Conservation (phyloP, 64 coral and sea anemone species). For the Montipora sp. region DNA sequence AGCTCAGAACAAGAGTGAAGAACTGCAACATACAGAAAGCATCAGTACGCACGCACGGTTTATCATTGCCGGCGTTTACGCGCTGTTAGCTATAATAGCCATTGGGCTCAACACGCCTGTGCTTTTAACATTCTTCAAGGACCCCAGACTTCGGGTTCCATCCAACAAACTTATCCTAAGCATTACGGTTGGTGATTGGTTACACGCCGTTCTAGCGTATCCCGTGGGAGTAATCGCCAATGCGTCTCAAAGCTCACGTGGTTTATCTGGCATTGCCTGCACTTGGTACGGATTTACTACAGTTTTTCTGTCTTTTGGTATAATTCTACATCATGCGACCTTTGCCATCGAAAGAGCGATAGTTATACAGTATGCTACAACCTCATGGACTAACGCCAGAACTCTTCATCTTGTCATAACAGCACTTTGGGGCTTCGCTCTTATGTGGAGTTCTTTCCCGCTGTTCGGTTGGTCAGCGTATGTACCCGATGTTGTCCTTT, state of each 20-base stretch:
- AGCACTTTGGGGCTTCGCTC: slow-evolving; percentile 2
- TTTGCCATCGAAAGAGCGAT: slow-evolving; percentile 32
- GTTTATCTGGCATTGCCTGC: not conserved
- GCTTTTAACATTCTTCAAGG: not conserved
- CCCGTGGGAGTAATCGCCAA: slow-evolving; percentile 10
- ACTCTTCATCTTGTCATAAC: not conserved
- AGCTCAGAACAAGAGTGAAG: slow-evolving; percentile 9
- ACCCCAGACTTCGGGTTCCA: not conserved
- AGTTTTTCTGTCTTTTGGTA: slow-evolving; percentile 2
- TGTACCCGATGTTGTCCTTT: not conserved
- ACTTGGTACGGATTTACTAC: slow-evolving; percentile 29
- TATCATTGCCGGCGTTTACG: slow-evolving; percentile 13
- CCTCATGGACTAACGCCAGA: not conserved
- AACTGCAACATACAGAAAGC: not conserved
- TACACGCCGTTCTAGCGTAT: slow-evolving; percentile 15
- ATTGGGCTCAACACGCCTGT: slow-evolving; percentile 23
- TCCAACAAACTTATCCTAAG: slow-evolving; percentile 24
- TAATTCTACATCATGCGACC: slow-evolving; percentile 19
- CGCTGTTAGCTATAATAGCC: not conserved
- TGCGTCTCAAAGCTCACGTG: not conserved
- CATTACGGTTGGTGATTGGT: slow-evolving; percentile 32
- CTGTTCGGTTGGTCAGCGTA: slow-evolving; percentile 50
- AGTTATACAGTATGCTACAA: not conserved
- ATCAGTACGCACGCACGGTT: not conserved
- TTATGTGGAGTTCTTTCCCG: slow-evolving; percentile 14